Conservation (phyloP, 92 coral and sea anemone genomes). For the Porites lobata region DNA sequence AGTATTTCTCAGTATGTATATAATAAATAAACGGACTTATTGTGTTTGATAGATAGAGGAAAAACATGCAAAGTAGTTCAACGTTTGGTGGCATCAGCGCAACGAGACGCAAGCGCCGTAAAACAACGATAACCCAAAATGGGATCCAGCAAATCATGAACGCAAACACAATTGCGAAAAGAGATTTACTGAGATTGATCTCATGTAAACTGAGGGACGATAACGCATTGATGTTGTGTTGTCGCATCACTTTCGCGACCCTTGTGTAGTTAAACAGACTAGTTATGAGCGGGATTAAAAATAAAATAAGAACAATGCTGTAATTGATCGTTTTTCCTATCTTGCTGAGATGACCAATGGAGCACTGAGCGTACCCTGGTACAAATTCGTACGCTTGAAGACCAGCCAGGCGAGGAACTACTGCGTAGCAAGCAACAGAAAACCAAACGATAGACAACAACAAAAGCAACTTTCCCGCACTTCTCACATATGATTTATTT, state of each 20-base stretch:
- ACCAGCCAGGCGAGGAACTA: not conserved
- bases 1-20: too few species aligned
- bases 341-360: conserved; percentile 12
- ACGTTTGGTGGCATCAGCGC: conserved; percentile 11
- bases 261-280: not conserved
- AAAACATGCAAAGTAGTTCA: conserved; percentile 20
- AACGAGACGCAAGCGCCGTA: not conserved
- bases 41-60: conserved; percentile 24
- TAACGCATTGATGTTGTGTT: not conserved
- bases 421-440: conserved; percentile 5
- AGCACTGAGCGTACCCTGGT: conserved; percentile 34
- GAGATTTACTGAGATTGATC: conserved; percentile 18
- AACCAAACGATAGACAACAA: not conserved
- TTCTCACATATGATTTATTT: too few species aligned
- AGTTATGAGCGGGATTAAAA: not conserved
- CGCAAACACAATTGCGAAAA: conserved; percentile 19
- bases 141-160: conserved; percentile 34
- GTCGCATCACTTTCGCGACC: conserved; percentile 4
- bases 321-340: not conserved
- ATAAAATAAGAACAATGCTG: not conserved
- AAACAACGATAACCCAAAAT: conserved; percentile 21
- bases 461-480: too few species aligned
- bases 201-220: not conserved
- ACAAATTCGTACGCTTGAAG: not conserved
- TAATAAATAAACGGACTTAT: conserved; percentile 7